These are phyloP conservation scores for Hemicrepidius hirtus DNA, from an alignment of 2,888 invertebrate species.

Conservation along the genomic window DNA sequence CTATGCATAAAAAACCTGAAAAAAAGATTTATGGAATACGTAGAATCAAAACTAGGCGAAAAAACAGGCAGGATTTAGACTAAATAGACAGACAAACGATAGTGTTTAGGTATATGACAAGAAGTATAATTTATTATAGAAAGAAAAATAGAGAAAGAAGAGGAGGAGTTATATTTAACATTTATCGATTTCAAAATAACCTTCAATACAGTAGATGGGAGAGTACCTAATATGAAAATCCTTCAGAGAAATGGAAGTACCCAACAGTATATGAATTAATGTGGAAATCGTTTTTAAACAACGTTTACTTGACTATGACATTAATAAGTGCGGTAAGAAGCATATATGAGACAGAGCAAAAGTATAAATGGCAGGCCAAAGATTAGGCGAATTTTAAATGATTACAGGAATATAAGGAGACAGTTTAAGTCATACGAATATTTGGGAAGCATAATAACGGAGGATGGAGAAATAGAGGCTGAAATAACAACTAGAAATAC, in stretches of 20 bases:
- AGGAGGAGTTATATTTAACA: not conserved
- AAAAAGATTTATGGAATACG: not conserved
- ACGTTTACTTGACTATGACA: not conserved
- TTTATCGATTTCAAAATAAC: not conserved
- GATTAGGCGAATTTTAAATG: not conserved
- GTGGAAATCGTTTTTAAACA: not conserved
- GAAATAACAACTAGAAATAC: too few species aligned
- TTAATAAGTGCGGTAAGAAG: constrained; percentile 1
- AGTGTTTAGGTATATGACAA: too few species aligned
- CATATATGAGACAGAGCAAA: not conserved
- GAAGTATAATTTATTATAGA: not conserved
- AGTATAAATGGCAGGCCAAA: not conserved
- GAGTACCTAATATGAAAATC: not conserved
- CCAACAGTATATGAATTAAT: too few species aligned
- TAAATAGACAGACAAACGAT: not conserved
- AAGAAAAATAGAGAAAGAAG: not conserved
- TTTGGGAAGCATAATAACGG: too few species aligned
- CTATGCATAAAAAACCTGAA: constrained; percentile 1
- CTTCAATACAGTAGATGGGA: not conserved
- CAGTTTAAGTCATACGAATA: too few species aligned
- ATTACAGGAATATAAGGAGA: too few species aligned
- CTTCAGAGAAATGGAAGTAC: too few species aligned
- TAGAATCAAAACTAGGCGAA: constrained; percentile 4
- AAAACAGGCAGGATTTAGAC: not conserved
- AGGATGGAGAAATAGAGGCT: too few species aligned